Base-by-base conservation (phyloP, 2,113 vertebrate genomes). In the Ginglymostoma cirratum region DNA sequence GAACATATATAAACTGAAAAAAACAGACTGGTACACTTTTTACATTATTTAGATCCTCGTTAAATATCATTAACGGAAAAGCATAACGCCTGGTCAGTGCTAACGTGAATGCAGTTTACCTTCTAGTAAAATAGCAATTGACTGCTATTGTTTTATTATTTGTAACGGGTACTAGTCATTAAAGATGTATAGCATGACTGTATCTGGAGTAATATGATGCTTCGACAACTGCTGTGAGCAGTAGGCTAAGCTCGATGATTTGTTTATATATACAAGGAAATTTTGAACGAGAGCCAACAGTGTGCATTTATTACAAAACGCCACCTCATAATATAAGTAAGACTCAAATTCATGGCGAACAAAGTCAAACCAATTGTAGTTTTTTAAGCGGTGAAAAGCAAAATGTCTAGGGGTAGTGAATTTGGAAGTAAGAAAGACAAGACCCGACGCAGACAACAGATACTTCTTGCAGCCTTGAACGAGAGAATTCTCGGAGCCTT, bases 301-400 rank as follows among this genome's bases (percentile, higher is more conserved):
- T 30, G 65, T 30, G 42, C 66, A 24, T 55, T 85, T 85, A 95
- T 83, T 72, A 38, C 80, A 86, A 67, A 86, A 89, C 66, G 66
- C 80, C 80, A 70, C 83, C 80, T 34, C 89, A 96, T 87, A 95
- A 72, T 93, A 89, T 96, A 86, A 87, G 89, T 30, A 85, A 21
- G 65, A 96, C 38, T 80, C 95, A 14, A 70, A 67, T 95, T 45
- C 85, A 95, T n/a, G 45, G 69, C 19, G 42, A 61, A 90, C 96
- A 95, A 95, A 85, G 86, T 89, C 83, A 96, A 66, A 4, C 69
- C 42, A 3, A 6, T 24, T 7, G 66, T 45, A 8, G 30, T 23
- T 48, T 55, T 94, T n/a, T 14, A 48, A 70, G 38, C 42, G 66
- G 52, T 10, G 34, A 21, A n/a, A 66, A 38, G 34, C 14, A 95